Conservation (phyloP, 1,140 invertebrate genomes). For the Apis laboriosa region DNA sequence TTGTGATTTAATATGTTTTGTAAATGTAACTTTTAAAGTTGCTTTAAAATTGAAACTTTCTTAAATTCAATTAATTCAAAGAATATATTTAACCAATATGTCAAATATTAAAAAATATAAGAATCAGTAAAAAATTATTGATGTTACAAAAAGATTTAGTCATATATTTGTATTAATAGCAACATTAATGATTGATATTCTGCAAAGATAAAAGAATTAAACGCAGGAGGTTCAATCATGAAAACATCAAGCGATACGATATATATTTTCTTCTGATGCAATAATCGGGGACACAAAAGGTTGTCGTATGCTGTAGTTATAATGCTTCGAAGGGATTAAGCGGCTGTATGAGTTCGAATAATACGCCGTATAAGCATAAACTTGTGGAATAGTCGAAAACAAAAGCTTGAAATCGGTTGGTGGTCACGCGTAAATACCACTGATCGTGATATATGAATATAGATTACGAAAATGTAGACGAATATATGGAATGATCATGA, state of each 20-base stretch:
- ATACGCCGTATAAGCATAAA: slow-evolving; percentile 16
- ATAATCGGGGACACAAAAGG: slow-evolving; percentile 31
- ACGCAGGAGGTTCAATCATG: slow-evolving; percentile 6
- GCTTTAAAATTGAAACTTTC: too few relatives aligned
- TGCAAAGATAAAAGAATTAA: too few relatives aligned
- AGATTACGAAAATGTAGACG: neutral
- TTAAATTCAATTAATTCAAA: too few relatives aligned
- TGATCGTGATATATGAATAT: slow-evolving; percentile 15
- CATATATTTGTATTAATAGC: too few relatives aligned
- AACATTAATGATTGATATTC: neutral
- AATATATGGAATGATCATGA: neutral
- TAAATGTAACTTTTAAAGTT: too few relatives aligned
- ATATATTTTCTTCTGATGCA: slow-evolving; percentile 42
- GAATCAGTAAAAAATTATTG: too few relatives aligned
- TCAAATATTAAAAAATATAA: too few relatives aligned
- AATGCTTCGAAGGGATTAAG: slow-evolving; percentile 50
- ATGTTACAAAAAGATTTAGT: too few relatives aligned
- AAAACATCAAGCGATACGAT: slow-evolving; percentile 27
- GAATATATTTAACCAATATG: too few relatives aligned
- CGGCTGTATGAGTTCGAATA: slow-evolving; percentile 37
- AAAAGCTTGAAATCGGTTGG: slow-evolving; percentile 31
- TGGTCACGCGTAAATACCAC: neutral
- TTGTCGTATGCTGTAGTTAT: slow-evolving; percentile 44
- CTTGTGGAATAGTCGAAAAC: slow-evolving; percentile 42
- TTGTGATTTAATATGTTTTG: too few relatives aligned